phyloP scores from a whole-genome alignment of 2,113 vertebrate genomes.

The Nothocercus nigrocapillus region DNA sequence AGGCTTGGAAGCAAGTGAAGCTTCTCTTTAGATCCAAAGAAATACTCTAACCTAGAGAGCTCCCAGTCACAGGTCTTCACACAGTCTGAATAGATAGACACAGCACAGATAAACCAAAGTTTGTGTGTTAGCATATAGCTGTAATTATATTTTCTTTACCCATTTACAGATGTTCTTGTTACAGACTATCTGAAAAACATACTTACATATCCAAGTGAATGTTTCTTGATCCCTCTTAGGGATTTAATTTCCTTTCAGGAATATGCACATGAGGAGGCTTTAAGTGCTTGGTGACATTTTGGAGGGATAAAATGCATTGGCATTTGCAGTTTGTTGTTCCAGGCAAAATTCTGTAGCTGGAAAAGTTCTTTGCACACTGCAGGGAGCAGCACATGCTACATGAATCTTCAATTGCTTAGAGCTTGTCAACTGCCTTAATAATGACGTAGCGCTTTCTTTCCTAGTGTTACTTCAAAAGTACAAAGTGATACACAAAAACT shows the following conservation, averaged over 20 bases:
- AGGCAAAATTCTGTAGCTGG: neutral
- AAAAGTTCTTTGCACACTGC: fast-evolving
- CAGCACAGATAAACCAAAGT: neutral
- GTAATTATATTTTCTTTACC: neutral
- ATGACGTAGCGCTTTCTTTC: neutral
- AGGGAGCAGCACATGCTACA: neutral
- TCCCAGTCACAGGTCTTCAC: neutral
- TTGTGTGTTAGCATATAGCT: neutral
- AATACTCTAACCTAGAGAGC: neutral
- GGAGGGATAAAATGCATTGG: neutral
- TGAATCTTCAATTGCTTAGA: neutral
- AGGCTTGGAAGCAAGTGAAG: neutral
- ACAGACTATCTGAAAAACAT: neutral
- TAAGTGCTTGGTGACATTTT: neutral
- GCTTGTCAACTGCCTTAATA: neutral
- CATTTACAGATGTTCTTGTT: neutral
- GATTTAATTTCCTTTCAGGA: neutral
- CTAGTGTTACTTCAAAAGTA: neutral
- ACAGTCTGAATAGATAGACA: neutral
- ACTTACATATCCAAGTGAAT: neutral
- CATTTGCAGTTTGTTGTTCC: neutral
- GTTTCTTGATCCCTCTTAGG: neutral
- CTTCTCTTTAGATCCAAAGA: neutral
- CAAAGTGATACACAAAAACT: neutral
- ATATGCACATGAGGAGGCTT: neutral